Evolutionary conservation across 2,888 invertebrate genomes (phyloP).

Genomic region (Ophion ellenae): DNA sequence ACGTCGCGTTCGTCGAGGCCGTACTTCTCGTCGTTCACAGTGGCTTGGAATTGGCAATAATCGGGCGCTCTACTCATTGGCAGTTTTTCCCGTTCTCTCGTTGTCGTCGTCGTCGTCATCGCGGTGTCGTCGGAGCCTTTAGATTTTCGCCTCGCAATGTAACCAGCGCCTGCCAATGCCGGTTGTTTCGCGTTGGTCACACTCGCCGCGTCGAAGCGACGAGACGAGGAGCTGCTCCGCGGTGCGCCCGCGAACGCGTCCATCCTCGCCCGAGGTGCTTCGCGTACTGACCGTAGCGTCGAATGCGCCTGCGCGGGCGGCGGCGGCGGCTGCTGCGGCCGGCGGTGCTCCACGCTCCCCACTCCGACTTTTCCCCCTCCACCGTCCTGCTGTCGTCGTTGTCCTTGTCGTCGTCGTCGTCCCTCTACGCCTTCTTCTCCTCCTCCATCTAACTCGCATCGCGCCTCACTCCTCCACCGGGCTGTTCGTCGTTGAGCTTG

Average conservation of each 20-base stretch:
- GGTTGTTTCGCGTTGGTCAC: neutral
- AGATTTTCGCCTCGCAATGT: neutral
- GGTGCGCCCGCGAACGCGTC: neutral
- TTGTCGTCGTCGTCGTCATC: conserved; percentile 22
- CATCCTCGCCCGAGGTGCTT: neutral
- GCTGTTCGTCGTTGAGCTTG: conserved; percentile 98
- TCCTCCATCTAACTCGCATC: conserved; percentile 67
- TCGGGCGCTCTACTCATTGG: neutral
- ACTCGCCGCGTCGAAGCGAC: neutral
- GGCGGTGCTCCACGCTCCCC: conserved; percentile 76
- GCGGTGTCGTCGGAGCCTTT: neutral
- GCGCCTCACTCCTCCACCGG: conserved; percentile 97
- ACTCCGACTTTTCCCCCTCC: conserved; percentile 1
- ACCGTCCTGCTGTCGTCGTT: neutral
- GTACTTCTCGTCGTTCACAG: neutral
- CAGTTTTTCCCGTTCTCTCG: neutral
- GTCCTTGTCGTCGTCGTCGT: neutral
- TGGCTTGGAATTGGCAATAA: neutral
- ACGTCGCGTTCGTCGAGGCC: neutral
- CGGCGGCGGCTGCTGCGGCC: conserved; percentile 84
- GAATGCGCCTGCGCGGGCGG: neutral
- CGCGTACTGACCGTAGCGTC: neutral
- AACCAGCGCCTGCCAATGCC: neutral
- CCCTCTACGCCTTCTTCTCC: conserved; percentile 25
- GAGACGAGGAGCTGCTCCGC: no score